Evolutionary conservation across 2,113 vertebrate genomes (phyloP).

Genomic region (Poicephalus gulielmi): DNA sequence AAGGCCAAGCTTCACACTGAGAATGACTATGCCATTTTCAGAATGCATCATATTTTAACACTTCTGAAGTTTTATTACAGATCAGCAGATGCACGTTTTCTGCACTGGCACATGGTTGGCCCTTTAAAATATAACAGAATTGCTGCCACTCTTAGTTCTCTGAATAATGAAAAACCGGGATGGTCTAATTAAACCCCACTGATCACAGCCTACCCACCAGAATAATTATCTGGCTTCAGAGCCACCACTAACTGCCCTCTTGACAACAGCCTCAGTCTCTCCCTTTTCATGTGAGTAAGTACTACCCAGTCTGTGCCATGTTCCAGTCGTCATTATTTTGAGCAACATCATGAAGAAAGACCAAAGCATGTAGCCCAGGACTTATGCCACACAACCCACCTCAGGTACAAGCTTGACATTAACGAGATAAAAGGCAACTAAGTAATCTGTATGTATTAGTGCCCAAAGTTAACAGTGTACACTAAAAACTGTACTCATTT

Average conservation of each 20-base stretch:
- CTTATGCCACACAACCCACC: not conserved
- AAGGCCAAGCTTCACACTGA: not conserved
- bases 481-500: not conserved
- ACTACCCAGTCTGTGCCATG: not conserved
- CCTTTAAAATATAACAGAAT: not conserved
- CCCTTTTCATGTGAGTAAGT: not conserved
- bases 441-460: not conserved
- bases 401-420: not conserved
- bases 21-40: not conserved
- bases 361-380: not conserved
- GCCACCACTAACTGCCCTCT: not conserved
- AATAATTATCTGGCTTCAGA: not conserved
- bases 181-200: not conserved
- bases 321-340: not conserved
- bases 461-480: not conserved
- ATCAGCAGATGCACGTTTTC: not conserved
- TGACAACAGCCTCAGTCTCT: accelerated
- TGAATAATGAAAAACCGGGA: not conserved
- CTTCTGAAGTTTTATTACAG: not conserved
- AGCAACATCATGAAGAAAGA: not conserved
- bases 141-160: not conserved
- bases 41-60: not conserved
- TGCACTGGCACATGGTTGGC: not conserved
- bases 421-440: not conserved
- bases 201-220: not conserved